Base-by-base conservation (phyloP, 2,888 invertebrate genomes). In the Augiades crinisus region DNA sequence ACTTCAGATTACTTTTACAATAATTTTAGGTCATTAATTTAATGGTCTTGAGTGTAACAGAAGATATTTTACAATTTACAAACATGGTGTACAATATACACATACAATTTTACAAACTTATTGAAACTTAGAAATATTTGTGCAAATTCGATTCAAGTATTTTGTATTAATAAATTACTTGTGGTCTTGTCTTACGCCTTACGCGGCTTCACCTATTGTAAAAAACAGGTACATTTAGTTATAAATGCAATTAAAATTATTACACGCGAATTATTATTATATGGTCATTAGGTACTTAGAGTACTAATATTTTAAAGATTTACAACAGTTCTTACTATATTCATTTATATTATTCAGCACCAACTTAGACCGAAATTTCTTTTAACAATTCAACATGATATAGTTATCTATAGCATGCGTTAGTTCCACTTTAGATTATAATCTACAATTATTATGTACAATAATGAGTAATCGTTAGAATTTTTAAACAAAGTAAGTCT, bases 401-500 rank as follows among this genome's bases (percentile, higher is more conserved):
- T 64, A 50, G 22, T 37, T 22, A 31, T 51, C 12, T 22, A 36
- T 51, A 44, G 31, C 51, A 51, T 51, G 54, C 41, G 44, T 34
- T 46, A 22, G 38, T 46, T 52, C 17, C 13, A 37, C 6, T 22
- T 19, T 36, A 7, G 5, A 33, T 13, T 41, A 10, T 43, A 52
- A 44, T 33, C 16, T 51, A 51, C 17, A 16, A 44, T 27, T 27
- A 17, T 17, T 49, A 54, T 41, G 14, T 68, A 75, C 49, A 55
- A 59, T 61, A 57, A 58, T 53, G 37, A 44, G 56, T 61, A 58
- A 72, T 67, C 58, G 59, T 60, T 50, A 63, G 55, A 63, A 60
- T 56, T 57, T n/a, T 43, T 55, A 90, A 59, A 90, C 90, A 72
- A 90, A 90, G 62, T 90, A 90, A 76, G 90, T 90, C 73, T 90